Evolutionary conservation across 1,140 invertebrate species (phyloP), one percentile per base, ranked within the genome.

Genomic region (Anagrus nilaparvatae): DNA sequence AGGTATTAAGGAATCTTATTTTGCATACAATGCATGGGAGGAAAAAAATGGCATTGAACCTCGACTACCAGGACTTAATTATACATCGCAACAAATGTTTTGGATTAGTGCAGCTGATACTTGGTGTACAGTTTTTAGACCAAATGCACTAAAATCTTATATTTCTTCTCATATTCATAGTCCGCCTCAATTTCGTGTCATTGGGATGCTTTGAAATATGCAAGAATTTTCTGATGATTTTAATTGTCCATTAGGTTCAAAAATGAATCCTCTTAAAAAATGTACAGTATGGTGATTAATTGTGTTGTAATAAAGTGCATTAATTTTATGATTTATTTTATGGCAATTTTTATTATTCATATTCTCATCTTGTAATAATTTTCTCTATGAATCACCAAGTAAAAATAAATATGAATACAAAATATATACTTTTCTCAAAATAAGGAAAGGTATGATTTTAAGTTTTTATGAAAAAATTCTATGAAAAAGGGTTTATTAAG

Each of bases 141-240:
- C 69, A 9, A 67, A 73, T 54, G 58, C 61, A n/a, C 39, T 48
- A 36, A 23, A 31, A 19, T 43, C 69, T 42, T 67, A 79, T 33
- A 78, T 33, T 7, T 5, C 13, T n/a, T 16, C 17, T 1, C 14
- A 33, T 33, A 5, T 8, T 14, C 31, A 33, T 84, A 49, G 31
- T 33, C 31, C 31, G 8, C 81, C 79, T 16, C 73, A 79, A 43
- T 91, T 83, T 72, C 79, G 91, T 24, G 87, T 96, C 1, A 71
- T 86, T 30, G 91, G 92, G 4, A 86, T 91, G 1, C 63, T 96
- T 13, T 87, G 87, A 23, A 97, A 97, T 60, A 83, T 87, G 69
- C 73, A 79, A 34, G 83, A 92, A 40, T 97, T 97, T 65, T 71
- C 86, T 1, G 63, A 73, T 40, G 88, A 92, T 62, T 97, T 92